Conservation (phyloP, 2,113 vertebrate genomes). For the Alethe diademata region DNA sequence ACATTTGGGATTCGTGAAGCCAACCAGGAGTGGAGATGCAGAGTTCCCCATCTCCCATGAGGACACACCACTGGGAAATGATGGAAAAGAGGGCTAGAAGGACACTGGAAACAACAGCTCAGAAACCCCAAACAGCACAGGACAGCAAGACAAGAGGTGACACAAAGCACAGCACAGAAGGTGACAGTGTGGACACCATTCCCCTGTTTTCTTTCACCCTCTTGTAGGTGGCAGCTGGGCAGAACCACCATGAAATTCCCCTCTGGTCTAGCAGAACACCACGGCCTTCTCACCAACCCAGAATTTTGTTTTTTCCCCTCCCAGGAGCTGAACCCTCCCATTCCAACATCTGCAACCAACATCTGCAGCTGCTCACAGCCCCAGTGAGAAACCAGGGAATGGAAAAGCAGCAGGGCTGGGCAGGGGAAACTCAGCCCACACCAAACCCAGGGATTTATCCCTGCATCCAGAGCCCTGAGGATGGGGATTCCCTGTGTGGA, state of each 20-base stretch:
- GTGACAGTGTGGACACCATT: neutral
- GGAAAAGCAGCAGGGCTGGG: neutral
- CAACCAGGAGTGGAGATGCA: neutral
- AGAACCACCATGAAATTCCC: neutral
- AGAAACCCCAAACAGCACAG: neutral
- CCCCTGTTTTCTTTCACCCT: neutral
- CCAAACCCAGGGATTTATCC: neutral
- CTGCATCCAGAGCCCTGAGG: neutral
- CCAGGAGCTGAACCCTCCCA: neutral
- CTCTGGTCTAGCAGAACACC: neutral
- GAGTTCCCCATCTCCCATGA: neutral
- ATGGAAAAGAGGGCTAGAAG: neutral
- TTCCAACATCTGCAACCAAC: neutral
- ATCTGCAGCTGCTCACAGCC: neutral
- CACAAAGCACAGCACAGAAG: accelerated
- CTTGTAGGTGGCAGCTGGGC: neutral
- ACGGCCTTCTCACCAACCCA: neutral
- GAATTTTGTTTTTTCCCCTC: neutral
- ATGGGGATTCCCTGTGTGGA: accelerated
- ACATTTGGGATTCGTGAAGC: neutral
- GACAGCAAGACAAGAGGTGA: neutral
- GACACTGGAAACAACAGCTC: neutral
- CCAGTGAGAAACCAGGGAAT: neutral
- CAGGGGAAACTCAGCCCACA: neutral
- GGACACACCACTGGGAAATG: neutral